phyloP scores from a whole-genome alignment of 2,888 invertebrate genomes.

The Cheilosia vulpina region DNA sequence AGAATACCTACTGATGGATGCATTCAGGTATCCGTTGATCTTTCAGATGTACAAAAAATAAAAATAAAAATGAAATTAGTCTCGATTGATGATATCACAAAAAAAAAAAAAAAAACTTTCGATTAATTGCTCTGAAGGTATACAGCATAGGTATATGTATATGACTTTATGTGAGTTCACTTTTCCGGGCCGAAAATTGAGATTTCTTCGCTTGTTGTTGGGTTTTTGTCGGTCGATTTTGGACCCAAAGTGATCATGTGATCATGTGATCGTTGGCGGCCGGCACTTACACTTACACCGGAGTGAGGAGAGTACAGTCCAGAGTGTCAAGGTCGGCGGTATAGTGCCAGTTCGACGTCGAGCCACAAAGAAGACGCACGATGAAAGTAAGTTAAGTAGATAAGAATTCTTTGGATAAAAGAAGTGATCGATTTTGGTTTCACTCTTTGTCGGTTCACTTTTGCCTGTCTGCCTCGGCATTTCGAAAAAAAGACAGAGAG shows the following conservation, averaged over 20 bases:
- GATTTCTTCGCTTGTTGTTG: conserved; percentile 15
- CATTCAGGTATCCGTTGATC: conserved; percentile 52
- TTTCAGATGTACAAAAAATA: conserved; percentile 37
- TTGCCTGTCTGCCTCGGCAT: not conserved
- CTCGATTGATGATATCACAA: conserved; percentile 18
- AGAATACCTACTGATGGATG: conserved; percentile 58
- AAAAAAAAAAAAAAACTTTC: conserved; percentile 64
- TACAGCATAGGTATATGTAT: too few relatives aligned
- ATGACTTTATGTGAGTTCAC: conserved; percentile 55
- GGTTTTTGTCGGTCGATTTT: conserved; percentile 8
- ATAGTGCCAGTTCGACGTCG: not conserved
- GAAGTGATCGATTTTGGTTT: conserved; percentile 36
- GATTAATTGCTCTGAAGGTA: conserved; percentile 64
- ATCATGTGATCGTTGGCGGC: conserved; percentile 8
- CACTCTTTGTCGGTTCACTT: conserved; percentile 26
- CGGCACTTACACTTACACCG: conserved; percentile 2
- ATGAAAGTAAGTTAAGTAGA: conserved; percentile 59
- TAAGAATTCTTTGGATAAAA: conserved; percentile 33
- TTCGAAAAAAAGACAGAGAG: too few relatives aligned
- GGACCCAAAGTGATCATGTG: conserved; percentile 25
- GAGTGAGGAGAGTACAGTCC: conserved; percentile 8
- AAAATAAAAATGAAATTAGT: conserved; percentile 65
- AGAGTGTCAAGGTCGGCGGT: conserved; percentile 69
- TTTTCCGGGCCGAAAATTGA: conserved; percentile 55
- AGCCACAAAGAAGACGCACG: conserved; percentile 27